A percentile compares a stretch with the other conserved stretches of the same genome.
These are phyloP conservation scores for Spea bombifrons DNA, from an alignment of 2,113 vertebrate genomes.

Conservation along the genomic window DNA sequence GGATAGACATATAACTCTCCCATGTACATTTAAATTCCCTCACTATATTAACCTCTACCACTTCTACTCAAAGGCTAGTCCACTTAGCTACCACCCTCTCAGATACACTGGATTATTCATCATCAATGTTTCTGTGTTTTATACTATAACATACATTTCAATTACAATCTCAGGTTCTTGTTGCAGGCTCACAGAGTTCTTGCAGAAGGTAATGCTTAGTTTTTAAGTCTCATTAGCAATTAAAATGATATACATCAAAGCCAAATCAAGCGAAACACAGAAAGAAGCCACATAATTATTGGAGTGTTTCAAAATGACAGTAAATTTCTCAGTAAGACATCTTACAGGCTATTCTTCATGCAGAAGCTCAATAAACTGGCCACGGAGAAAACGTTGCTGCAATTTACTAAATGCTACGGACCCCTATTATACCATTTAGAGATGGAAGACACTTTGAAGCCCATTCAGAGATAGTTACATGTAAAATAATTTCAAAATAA, in stretches of 20 bases:
- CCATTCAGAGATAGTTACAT: too few relatives aligned
- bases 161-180: not conserved
- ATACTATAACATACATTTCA: not conserved
- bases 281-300: not conserved
- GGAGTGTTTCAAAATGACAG: not conserved
- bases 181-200: not conserved
- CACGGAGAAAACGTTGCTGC: not conserved
- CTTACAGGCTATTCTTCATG: not conserved
- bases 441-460: too few relatives aligned
- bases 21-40: too few relatives aligned
- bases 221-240: not conserved
- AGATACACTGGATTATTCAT: not conserved
- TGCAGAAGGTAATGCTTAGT: not conserved
- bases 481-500: too few relatives aligned
- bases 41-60: too few relatives aligned
- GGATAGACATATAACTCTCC: too few relatives aligned
- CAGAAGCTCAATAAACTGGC: not conserved
- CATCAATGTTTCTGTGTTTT: not conserved
- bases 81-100: too few relatives aligned
- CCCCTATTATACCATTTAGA: too few relatives aligned
- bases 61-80: too few relatives aligned
- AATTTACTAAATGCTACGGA: not conserved
- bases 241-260: conserved; percentile 1
- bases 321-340: not conserved
- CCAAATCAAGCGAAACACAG: not conserved